A percentile compares a stretch with the other conserved stretches of the same genome.
Conservation (phyloP, 2,888 invertebrate genomes). For the Macropis europaea region DNA sequence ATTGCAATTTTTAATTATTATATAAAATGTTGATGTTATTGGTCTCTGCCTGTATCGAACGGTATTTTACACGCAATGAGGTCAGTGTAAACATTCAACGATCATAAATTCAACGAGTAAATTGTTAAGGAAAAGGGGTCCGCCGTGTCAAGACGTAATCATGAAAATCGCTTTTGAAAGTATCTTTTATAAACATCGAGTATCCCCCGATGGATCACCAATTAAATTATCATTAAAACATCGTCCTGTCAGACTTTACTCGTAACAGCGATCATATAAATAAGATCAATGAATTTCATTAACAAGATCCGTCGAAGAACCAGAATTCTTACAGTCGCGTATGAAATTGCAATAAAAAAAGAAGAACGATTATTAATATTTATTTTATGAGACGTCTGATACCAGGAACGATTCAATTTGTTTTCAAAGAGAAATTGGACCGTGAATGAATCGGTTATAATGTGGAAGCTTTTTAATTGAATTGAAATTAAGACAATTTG, state of each 20-base stretch:
- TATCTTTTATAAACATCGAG: background rate
- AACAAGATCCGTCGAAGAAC: too few species aligned
- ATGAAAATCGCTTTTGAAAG: background rate
- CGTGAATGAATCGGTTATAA: too few species aligned
- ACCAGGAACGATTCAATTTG: too few species aligned
- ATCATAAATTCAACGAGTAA: constrained; percentile 7
- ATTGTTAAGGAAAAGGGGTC: background rate
- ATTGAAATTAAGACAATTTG: background rate
- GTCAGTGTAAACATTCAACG: background rate
- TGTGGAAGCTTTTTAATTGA: too few species aligned
- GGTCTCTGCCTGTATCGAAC: background rate
- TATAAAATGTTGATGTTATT: constrained; percentile 22
- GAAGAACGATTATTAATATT: too few species aligned
- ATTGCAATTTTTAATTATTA: constrained; percentile 2
- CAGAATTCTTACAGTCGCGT: too few species aligned
- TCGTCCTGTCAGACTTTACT: background rate
- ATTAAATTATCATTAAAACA: constrained; percentile 2
- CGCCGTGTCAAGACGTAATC: background rate
- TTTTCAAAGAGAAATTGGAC: too few species aligned
- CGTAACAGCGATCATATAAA: too few species aligned
- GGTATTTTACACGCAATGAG: background rate
- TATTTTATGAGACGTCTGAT: too few species aligned
- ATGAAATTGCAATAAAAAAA: too few species aligned
- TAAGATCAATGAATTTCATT: too few species aligned
- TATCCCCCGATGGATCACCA: background rate